Evolutionary conservation across 2,888 invertebrate genomes (phyloP), one percentile per base, ranked within the genome.

Genomic region (Syrista parreyssii): DNA sequence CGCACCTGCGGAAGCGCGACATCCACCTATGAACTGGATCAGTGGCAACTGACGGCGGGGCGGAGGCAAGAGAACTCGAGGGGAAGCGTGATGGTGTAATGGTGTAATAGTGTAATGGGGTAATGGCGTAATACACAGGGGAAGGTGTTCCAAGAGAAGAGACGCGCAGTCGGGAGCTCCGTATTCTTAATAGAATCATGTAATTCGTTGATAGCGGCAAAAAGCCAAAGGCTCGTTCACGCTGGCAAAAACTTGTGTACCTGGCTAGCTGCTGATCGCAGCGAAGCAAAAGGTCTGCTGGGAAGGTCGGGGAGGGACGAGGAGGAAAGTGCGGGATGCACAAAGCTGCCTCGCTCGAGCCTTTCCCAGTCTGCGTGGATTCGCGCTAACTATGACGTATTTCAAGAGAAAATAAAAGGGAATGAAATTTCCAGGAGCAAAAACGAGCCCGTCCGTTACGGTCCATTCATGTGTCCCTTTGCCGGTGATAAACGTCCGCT

Each of bases 381-480:
- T 69, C 69, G 69, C 73, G 34, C 32, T 73, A 73, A 73, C 73
- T 73, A 73, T 73, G 73, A 73, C 73, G 73, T 73, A 73, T 73
- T 35, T 35, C 73, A 35, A 35, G 73, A 32, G 73, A 35, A 73
- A 35, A 35, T 34, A 73, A 73, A 35, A 35, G n/a, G 73, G 34
- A 32, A 35, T 35, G 73, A 34, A 73, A 73, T 73, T 73, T 73
- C 35, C 73, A 77, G 76, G 77, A 69, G 81, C 74, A 78, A 80
- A 80, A 73, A 73, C 76, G 73, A 72, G 31, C 78, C 35, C 82
- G 82, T 79, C 75, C 75, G 31, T 55, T 75, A 76, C 80, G 82
- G 79, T 78, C 84, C 84, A 85, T 84, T 84, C 84, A 85, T 73
- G 82, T 85, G 84, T 84, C 84, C 82, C 78, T 75, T 78, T 72